Conservation (phyloP, 2,888 invertebrate genomes). For the Drosophila acutilabella region DNA sequence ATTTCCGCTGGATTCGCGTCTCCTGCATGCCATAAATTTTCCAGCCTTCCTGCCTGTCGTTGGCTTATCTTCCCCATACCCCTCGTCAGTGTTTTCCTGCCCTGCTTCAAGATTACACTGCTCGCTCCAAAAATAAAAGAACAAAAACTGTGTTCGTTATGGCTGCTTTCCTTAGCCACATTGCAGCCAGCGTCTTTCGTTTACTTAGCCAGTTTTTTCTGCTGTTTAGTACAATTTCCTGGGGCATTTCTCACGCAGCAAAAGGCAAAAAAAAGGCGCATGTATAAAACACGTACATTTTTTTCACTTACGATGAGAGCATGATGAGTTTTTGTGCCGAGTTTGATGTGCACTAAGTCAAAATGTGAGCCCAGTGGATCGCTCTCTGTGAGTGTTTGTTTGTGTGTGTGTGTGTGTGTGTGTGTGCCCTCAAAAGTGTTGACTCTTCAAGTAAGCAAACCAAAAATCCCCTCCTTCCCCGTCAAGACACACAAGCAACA, state of each 20-base stretch:
- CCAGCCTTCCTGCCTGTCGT: slow-evolving; percentile 54
- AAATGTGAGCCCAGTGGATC: slow-evolving; percentile 45
- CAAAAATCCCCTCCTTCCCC: neutral
- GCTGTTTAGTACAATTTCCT: slow-evolving; percentile 74
- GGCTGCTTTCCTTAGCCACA: slow-evolving; percentile 53
- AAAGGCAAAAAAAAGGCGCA: slow-evolving; percentile 12
- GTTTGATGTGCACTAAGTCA: slow-evolving; percentile 69
- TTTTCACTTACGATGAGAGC: slow-evolving; percentile 65
- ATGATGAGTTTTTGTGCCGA: slow-evolving; percentile 54
- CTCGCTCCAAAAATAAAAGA: slow-evolving; percentile 4
- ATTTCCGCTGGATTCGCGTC: slow-evolving; percentile 69
- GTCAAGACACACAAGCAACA: slow-evolving; percentile 20
- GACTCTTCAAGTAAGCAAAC: slow-evolving; percentile 48
- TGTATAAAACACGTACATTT: slow-evolving; percentile 47
- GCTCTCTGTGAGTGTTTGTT: neutral
- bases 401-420: neutral
- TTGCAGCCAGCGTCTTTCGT: slow-evolving; percentile 36
- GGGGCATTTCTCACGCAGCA: slow-evolving; percentile 66
- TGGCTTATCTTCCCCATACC: slow-evolving; percentile 58
- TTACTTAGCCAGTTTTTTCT: slow-evolving; percentile 53
- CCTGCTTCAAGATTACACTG: too few species aligned
- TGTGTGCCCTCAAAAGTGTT: slow-evolving; percentile 43
- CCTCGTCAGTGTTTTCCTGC: too few species aligned
- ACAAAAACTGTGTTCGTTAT: slow-evolving; percentile 47
- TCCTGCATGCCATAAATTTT: slow-evolving; percentile 74